Evolutionary conservation across 2,113 vertebrate species (phyloP), one percentile per base, ranked within the genome.

Genomic region (Dryoscopus gambensis): DNA sequence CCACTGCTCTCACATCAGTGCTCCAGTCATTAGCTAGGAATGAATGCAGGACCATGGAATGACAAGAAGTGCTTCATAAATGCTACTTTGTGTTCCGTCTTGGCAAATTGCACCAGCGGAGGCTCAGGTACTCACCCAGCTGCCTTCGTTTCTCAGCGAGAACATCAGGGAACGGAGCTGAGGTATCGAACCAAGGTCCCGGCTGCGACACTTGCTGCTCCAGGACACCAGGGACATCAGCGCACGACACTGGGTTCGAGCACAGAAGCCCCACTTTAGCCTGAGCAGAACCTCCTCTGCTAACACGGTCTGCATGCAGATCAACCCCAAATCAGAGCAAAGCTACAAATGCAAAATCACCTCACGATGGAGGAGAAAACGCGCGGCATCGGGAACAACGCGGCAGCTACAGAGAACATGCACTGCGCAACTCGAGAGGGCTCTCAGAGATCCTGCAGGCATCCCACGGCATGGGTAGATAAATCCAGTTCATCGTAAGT

Each of bases 151-250:
- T 96, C 89, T 96, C 94, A 96, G 95, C 91, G 95, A 95, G 93
- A 96, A 97, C 89, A 96, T 94, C 96, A 93, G 93, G 92, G 97
- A 96, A 97, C 95, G 96, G 80, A 96, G 95, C 96, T 97, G 94
- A 96, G 95, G 96, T 96, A 95, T 94, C 89, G 95, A 90, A 94
- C 88, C 89, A 24, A 94, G 90, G 79, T 95, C 90, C 76, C 91
- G 90, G 90, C 90, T 87, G 94, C 94, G 96, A 95, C 97, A 97
- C 95, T 96, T 94, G 93, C 95, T 97, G 95, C 94, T 97, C 96
- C 90, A 95, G 89, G 93, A 97, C 94, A 96, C 93, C 95, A 94
- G 90, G 95, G 95, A 96, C 95, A 94, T 96, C 95, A 96, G 90
- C 87, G 94, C 94, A 96, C 96, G 94, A 97, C 95, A 95, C 93